Percentiles rank a stretch among this genome's conserved stretches.
These are phyloP conservation scores for Dolichallabes microphthalmus DNA, from an alignment of 2,113 vertebrate genomes.

Conservation along the genomic window DNA sequence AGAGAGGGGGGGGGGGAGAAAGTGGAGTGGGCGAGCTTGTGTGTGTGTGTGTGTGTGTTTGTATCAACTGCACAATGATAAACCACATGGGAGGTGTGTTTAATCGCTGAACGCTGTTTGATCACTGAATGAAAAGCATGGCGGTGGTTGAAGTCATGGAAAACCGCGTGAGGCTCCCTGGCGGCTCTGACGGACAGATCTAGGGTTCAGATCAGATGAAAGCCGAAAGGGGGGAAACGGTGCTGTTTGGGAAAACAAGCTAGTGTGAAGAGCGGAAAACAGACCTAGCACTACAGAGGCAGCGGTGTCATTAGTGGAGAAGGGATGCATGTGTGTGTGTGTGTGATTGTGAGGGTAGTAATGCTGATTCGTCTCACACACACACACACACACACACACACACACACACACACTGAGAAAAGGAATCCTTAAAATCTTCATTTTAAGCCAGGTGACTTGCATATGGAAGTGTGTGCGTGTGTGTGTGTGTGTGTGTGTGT, in stretches of 20 bases:
- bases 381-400: neutral
- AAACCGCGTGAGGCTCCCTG: slow-evolving; percentile 51
- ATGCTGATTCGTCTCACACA: neutral
- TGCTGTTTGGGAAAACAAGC: slow-evolving; percentile 36
- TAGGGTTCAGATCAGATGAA: slow-evolving; percentile 52
- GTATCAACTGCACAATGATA: slow-evolving; percentile 22
- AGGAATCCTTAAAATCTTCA: neutral
- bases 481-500: slow-evolving; percentile 24
- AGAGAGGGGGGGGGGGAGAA: neutral
- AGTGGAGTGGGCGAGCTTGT: neutral
- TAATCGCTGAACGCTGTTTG: slow-evolving; percentile 31
- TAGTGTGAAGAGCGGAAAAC: slow-evolving; percentile 10
- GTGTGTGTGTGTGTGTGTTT: slow-evolving; percentile 1
- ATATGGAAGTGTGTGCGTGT: neutral
- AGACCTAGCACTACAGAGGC: slow-evolving; percentile 1
- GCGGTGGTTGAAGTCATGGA: slow-evolving; percentile 53
- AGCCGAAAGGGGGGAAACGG: slow-evolving; percentile 32
- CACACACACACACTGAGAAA: neutral
- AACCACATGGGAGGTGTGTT: slow-evolving; percentile 20
- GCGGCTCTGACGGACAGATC: slow-evolving; percentile 43
- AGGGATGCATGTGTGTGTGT: slow-evolving; percentile 3
- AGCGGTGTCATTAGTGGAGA: slow-evolving; percentile 9
- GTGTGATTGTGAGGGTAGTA: neutral
- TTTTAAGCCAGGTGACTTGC: neutral
- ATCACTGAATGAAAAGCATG: slow-evolving; percentile 39